Conservation (phyloP, 64 coral and sea anemone genomes). For the Hydrozoanthus tunicans region DNA sequence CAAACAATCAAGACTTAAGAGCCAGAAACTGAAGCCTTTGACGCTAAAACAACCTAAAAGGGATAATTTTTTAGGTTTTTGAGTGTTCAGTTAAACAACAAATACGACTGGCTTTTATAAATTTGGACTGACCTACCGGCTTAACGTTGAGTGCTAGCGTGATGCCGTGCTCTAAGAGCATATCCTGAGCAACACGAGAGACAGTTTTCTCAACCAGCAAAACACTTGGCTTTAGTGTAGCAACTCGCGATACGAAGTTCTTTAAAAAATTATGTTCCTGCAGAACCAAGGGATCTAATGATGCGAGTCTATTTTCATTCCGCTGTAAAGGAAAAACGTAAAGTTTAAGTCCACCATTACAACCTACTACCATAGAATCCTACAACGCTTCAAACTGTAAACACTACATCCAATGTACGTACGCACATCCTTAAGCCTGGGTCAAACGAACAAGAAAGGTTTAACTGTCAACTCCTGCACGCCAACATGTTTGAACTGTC, state of each 20-base stretch:
- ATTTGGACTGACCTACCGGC: constrained; percentile 57
- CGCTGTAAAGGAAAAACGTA: constrained; percentile 50
- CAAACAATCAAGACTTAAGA: too few relatives aligned
- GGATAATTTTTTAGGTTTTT: too few relatives aligned
- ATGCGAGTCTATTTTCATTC: constrained; percentile 93
- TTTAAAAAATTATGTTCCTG: constrained; percentile 94
- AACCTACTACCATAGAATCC: not conserved
- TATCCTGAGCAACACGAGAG: constrained; percentile 92
- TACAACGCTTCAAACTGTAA: too few relatives aligned
- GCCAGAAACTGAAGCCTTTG: too few relatives aligned
- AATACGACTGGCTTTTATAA: too few relatives aligned
- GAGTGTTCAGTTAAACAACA: too few relatives aligned
- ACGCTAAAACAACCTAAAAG: too few relatives aligned
- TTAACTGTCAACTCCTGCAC: too few relatives aligned
- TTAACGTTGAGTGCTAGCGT: constrained; percentile 92
- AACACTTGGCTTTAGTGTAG: constrained; percentile 76
- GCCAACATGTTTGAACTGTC: too few relatives aligned
- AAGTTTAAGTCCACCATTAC: not conserved
- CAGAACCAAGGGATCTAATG: constrained; percentile 81
- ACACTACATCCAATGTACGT: too few relatives aligned
- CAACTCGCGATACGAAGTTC: constrained; percentile 89
- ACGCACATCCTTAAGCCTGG: too few relatives aligned
- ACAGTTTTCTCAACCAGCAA: constrained; percentile 95
- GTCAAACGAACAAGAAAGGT: too few relatives aligned
- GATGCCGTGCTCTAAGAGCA: constrained; percentile 84